A percentile compares a stretch with the other conserved stretches of the same genome.
Evolutionary conservation across 2,113 vertebrate species (phyloP).

Genomic region (Gulo gulo): DNA sequence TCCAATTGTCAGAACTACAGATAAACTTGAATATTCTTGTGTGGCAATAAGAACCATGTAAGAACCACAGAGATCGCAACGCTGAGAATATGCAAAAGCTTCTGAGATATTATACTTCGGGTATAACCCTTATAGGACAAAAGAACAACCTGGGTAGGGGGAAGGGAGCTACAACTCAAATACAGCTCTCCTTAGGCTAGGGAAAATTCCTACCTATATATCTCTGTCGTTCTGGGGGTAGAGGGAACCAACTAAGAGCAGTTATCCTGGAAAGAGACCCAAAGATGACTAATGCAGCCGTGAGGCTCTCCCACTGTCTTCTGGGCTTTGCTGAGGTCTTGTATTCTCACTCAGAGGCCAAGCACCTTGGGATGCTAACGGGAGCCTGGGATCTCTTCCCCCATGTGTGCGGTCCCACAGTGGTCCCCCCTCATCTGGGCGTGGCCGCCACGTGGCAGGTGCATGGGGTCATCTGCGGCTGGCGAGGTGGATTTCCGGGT

Average conservation of each 20-base stretch:
- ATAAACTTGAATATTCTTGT: neutral
- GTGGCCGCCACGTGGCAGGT: neutral
- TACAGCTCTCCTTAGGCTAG: neutral
- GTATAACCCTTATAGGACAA: neutral
- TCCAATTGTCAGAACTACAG: neutral
- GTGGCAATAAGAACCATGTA: neutral
- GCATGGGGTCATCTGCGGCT: neutral
- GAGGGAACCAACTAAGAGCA: neutral
- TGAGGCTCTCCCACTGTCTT: neutral
- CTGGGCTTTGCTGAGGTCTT: neutral
- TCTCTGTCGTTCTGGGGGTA: neutral
- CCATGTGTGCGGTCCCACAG: accelerated
- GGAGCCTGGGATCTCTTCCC: neutral
- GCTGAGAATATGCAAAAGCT: neutral
- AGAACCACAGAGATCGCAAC: neutral
- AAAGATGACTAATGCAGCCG: neutral
- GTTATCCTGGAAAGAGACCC: neutral
- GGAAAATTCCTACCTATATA: neutral
- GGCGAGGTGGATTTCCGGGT: neutral
- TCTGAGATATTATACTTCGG: neutral
- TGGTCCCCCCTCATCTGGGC: neutral
- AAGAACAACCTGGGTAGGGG: neutral
- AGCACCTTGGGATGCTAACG: neutral
- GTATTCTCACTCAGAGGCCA: neutral
- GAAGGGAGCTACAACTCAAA: neutral